Evolutionary conservation across 2,113 vertebrate species (phyloP).

Genomic region (Chamaetylas fuelleborni): DNA sequence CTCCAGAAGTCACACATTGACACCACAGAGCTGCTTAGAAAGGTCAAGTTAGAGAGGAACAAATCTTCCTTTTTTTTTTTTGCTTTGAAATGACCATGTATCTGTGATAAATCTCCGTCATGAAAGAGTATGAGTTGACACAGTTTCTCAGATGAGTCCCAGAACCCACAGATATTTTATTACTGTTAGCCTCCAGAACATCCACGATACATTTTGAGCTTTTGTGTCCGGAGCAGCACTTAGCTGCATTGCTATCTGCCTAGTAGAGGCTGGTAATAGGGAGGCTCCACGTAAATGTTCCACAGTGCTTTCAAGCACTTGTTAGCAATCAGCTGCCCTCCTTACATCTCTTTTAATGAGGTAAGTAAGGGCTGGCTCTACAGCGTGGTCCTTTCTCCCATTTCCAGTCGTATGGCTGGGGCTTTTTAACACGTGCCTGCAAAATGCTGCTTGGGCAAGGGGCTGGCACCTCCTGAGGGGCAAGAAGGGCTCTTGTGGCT

Average conservation of each 20-base stretch:
- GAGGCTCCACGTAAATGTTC: not conserved
- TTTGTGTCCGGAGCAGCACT: not conserved
- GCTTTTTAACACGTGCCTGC: not conserved
- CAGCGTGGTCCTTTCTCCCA: not conserved
- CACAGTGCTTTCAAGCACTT: not conserved
- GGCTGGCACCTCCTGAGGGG: not conserved
- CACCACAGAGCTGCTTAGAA: not conserved
- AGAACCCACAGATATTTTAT: not conserved
- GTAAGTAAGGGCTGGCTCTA: not conserved
- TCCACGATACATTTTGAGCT: not conserved
- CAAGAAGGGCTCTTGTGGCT: not conserved
- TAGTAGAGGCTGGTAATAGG: not conserved
- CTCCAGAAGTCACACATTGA: not conserved
- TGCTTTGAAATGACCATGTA: not conserved
- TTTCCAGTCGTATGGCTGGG: not conserved
- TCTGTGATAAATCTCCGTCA: not conserved
- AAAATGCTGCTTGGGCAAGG: not conserved
- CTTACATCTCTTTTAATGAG: not conserved
- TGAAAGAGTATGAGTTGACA: not conserved
- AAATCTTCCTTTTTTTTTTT: not conserved
- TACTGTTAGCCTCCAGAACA: not conserved
- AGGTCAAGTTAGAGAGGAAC: not conserved
- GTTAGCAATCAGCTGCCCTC: not conserved
- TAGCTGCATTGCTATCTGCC: not conserved
- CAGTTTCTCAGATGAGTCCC: not conserved